These are phyloP conservation scores for Pteromalus puparum DNA, from an alignment of 1,140 invertebrate genomes.

Conservation along the genomic window DNA sequence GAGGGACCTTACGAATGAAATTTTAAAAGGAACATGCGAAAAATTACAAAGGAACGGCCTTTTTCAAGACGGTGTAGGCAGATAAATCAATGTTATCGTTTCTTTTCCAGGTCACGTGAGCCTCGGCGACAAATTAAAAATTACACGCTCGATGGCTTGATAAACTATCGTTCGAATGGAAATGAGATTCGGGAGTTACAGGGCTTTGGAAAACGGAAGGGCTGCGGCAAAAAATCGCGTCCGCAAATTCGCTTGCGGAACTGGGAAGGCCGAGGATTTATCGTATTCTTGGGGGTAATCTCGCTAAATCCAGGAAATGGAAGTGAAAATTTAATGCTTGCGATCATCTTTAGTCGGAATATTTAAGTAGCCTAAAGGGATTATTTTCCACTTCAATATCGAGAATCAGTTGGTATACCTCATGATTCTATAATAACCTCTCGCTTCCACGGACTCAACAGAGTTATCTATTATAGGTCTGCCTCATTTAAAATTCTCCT, in stretches of 20 bases:
- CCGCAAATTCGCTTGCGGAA: not conserved
- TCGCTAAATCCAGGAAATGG: not conserved
- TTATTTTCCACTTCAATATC: not conserved
- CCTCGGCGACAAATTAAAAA: conserved; percentile 36
- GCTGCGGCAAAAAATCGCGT: not conserved
- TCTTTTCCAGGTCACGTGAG: not conserved
- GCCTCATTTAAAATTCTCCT: too few species aligned
- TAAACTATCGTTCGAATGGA: conserved; percentile 23
- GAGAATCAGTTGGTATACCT: not conserved
- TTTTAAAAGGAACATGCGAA: not conserved
- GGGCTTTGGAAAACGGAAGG: not conserved
- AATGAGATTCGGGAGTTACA: not conserved
- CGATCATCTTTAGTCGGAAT: not conserved
- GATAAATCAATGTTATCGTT: conserved; percentile 47
- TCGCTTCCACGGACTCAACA: not conserved
- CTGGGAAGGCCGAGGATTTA: not conserved
- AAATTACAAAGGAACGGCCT: not conserved
- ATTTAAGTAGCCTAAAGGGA: not conserved
- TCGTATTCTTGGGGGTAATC: not conserved
- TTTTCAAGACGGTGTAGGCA: not conserved
- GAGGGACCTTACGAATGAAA: not conserved
- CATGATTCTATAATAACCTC: too few species aligned
- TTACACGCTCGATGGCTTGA: conserved; percentile 6
- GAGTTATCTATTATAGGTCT: not conserved
- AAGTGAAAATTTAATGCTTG: conserved; percentile 7